Evolutionary conservation across 2,797 vertebrate genomes (phyloP).

Genomic region (Platyrinchus mystaceus): DNA sequence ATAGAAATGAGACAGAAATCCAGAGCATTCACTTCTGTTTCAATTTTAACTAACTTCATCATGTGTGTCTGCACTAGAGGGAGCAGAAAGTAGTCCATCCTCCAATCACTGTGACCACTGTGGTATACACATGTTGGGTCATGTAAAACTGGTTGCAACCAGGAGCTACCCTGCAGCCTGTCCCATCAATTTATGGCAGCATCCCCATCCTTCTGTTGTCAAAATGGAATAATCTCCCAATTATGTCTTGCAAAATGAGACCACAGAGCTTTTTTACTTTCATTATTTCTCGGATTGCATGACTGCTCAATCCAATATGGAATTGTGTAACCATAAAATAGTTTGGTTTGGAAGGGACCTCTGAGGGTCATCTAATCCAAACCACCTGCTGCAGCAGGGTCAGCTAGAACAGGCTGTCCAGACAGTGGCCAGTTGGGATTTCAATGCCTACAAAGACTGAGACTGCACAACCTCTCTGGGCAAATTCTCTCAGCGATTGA

Average conservation of each 20-base stretch:
- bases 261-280: not conserved
- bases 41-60: not conserved
- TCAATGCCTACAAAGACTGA: not conserved
- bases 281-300: not conserved
- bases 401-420: not conserved
- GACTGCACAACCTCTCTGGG: not conserved
- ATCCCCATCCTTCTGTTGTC: not conserved
- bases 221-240: not conserved
- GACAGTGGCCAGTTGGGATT: not conserved
- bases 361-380: not conserved
- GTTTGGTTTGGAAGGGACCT: not conserved
- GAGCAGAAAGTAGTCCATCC: not conserved
- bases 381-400: not conserved
- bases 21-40: not conserved
- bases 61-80: not conserved
- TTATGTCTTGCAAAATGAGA: not conserved
- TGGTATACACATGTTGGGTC: not conserved
- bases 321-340: not conserved
- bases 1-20: conserved; percentile 15
- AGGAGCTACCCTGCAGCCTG: not conserved
- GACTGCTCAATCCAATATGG: not conserved
- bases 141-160: not conserved
- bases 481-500: not conserved
- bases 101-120: not conserved
- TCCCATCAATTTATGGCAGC: not conserved